Base-by-base conservation (phyloP, 2,797 vertebrate species). In the Peromyscus attwateri region DNA sequence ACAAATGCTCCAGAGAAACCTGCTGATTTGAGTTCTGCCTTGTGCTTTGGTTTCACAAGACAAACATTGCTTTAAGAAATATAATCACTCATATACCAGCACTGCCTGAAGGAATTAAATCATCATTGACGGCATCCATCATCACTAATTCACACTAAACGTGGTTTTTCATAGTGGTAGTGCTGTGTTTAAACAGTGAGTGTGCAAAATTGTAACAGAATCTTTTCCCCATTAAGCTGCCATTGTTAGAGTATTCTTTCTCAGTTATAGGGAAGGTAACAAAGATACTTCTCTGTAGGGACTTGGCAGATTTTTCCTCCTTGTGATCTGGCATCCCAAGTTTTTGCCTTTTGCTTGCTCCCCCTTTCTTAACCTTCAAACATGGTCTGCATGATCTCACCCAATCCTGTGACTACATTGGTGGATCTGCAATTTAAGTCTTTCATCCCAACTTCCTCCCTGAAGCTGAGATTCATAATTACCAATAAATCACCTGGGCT, bases 11-110 rank as follows among this genome's bases (percentile, higher is more conserved):
- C 19, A 89, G 52, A 49, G 66, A 81, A 91, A 91, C 5, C 46
- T 55, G 62, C 60, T 75, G 43, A 57, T 80, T 62, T 37, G 52
- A 66, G 46, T 27, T 31, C 43, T 29, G 9, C 8, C 8, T 16
- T 87, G 89, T 25, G 52, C 43, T 77, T 87, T 88, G 92, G 66
- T 77, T 94, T 94, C 68, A 87, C 25, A 37, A 92, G 89, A 70
- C 13, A 73, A 27, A 8, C 11, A n/a, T 71, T 89, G 12, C 60
- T 29, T 92, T 68, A 60, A 62, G 34, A 82, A 94, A 95, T 83
- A n/a, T 68, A 89, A 70, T n/a, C 52, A 87, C 75, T 95, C 68
- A 23, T 10, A 27, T 21, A 66, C 23, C 21, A 83, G 40, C 17
- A 73, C 11, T 34, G 46, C 76, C 14, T 19, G 13, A 66, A 87